Base-by-base conservation (phyloP, 2,888 invertebrate species). In the Sphaeridia pumilis region DNA sequence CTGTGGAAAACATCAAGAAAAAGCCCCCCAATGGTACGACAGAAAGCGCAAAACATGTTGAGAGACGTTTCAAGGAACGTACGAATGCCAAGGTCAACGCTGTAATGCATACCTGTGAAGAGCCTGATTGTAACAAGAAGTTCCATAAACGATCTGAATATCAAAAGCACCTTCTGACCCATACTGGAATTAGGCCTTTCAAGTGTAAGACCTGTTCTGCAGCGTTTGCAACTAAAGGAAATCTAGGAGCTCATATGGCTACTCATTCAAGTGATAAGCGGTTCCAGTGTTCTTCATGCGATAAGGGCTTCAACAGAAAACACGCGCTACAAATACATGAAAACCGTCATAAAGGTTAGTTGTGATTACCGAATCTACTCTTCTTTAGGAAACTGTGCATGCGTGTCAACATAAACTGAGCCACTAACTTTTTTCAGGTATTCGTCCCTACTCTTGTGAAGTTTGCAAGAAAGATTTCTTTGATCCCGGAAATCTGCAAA, bases 341-440 rank as follows among this genome's bases (percentile, higher is more conserved):
- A n/a, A 51, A 51, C 38, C 4, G 51, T 1, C 51, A 51, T 35
- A 51, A 51, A 21, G 51, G 51, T 51, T 45, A 51, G 2, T 31
- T 27, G 2, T 24, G 4, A 14, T 3, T 46, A 17, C 7, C 20
- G 3, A 38, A 10, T 7, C 21, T n/a, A 41, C 2, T 22, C 14
- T 14, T 27, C 12, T 14, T 27, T 45, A 14, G 17, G 20, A 26
- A 27, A 45, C 28, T 14, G 14, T 45, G 17, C 7, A 4, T 21
- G 7, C 22, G 20, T 7, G 43, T 7, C 22, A 43, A 22, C 24
- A 22, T 7, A 7, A 7, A 21, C 22, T 43, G 43, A 7, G 22
- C 22, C 43, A 12, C 7, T 43, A 14, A 4, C 20, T 43, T 20
- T 27, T 44, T 50, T 12, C 44, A 51, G 51, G 51, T 14, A 20